A percentile compares a stretch with the other conserved stretches of the same genome.
phyloP scores from a whole-genome alignment of 1,140 invertebrate genomes.

The Idris sp. region DNA sequence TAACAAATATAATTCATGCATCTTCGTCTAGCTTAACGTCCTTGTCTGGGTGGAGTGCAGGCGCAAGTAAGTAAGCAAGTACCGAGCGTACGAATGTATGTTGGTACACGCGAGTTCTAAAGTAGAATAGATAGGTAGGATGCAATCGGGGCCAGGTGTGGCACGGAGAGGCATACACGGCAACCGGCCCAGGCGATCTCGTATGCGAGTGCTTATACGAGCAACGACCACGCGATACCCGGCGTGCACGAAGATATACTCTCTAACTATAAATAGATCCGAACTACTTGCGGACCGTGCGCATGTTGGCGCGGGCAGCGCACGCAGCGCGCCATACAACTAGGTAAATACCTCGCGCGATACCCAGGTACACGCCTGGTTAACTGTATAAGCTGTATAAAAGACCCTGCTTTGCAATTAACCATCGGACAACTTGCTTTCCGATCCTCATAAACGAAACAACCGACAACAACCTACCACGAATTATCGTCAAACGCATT shows the following conservation, averaged over 20 bases:
- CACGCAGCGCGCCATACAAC: conserved; percentile 56
- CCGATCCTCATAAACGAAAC: conserved; percentile 68
- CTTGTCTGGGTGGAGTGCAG: conserved; percentile 61
- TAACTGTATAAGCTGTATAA: conserved; percentile 69
- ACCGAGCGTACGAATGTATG: conserved; percentile 34
- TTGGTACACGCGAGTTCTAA: conserved; percentile 60
- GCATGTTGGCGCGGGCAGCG: conserved; percentile 43
- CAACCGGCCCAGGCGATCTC: conserved; percentile 47
- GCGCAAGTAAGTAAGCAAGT: conserved; percentile 49
- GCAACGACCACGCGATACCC: conserved; percentile 60
- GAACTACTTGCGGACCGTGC: conserved; percentile 70
- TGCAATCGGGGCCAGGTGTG: conserved; percentile 75
- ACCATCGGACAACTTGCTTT: conserved; percentile 68
- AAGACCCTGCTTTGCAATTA: conserved; percentile 70
- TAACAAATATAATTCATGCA: conserved; percentile 12
- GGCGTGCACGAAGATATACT: conserved; percentile 53
- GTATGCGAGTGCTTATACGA: conserved; percentile 51
- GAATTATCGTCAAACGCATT: no score
- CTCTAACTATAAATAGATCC: conserved; percentile 74
- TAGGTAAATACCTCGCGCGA: conserved; percentile 60
- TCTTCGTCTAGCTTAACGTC: conserved; percentile 32
- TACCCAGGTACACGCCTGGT: conserved; percentile 62
- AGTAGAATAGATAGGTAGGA: conserved; percentile 72
- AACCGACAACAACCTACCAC: conserved; percentile 56
- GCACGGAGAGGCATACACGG: conserved; percentile 63